Base-by-base conservation (phyloP, 1,140 invertebrate genomes). In the Drosophila malerkotliana region DNA sequence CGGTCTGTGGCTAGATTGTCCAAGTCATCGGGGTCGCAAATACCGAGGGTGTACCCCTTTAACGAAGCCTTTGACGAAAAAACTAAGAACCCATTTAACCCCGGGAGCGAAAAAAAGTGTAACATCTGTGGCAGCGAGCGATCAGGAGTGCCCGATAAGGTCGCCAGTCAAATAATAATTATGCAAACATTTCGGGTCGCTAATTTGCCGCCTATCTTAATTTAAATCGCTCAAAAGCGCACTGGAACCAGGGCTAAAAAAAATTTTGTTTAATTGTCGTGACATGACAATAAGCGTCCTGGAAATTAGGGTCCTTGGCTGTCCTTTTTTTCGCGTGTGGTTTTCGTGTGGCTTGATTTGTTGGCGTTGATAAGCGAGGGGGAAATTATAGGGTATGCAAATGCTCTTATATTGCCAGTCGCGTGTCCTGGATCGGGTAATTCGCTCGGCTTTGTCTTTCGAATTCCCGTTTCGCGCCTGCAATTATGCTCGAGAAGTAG, bases 131-230 rank as follows among this genome's bases (percentile, higher is more conserved):
- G 18, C 74, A 53, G 60, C 47, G 54, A 76, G 74, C 69, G 82
- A 85, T 85, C 78, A 54, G 51, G 64, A 59, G 55, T 61, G 48
- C 54, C 74, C 56, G 82, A 85, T 85, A 85, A 68, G 77, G 45
- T 54, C 64, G 68, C 67, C 81, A 74, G 73, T 85, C 54, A 67
- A 87, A 72, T 66, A 68, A 87, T 85, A 87, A 85, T 85, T 85
- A 85, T 85, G 82, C 82, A 85, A 85, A 87, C 82, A 87, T 88
- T 84, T 84, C 56, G 79, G 83, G 79, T 69, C 82, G 82, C 82
- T 85, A 85, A 85, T 85, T 85, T 85, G 82, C 82, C 78, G 75
- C 82, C 76, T 85, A 85, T 85, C 82, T 85, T 87, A 85, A 85
- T 87, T 85, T 87, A 85, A 87, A 85, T 87, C 82, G 83, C 74